Conservation (phyloP, 1,140 invertebrate genomes). For the Drosophila teissieri region DNA sequence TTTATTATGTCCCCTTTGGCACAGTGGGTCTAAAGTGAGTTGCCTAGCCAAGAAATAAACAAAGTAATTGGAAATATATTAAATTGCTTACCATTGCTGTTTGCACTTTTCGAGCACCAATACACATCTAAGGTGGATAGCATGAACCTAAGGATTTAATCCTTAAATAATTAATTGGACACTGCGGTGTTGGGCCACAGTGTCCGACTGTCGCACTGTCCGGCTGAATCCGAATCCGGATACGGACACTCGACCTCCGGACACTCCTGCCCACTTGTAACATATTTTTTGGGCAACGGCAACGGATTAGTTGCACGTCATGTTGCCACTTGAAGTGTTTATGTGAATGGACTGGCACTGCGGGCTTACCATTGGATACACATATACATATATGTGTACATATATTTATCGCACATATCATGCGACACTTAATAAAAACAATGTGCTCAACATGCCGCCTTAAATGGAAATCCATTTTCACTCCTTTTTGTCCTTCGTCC, state of each 20-base stretch:
- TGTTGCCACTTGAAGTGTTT: constrained; percentile 84
- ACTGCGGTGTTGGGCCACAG: not conserved
- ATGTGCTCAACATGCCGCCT: constrained; percentile 79
- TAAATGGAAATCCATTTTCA: constrained; percentile 84
- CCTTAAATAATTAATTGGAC: constrained; percentile 1
- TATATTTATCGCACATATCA: constrained; percentile 69
- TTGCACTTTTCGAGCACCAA: too few species aligned
- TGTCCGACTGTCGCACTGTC: constrained; percentile 3
- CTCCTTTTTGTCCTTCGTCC: constrained; percentile 59
- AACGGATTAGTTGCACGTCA: constrained; percentile 78
- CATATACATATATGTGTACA: constrained; percentile 10
- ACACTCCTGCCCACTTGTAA: constrained; percentile 74
- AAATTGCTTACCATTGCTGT: not conserved
- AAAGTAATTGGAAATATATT: not conserved
- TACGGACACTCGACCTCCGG: constrained; percentile 19
- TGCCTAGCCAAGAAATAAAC: not conserved
- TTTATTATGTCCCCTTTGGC: constrained; percentile 65
- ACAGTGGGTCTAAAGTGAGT: constrained; percentile 24
- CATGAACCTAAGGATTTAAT: not conserved
- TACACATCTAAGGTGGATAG: not conserved
- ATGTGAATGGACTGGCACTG: constrained; percentile 62
- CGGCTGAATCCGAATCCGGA: not conserved
- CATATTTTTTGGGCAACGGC: constrained; percentile 80
- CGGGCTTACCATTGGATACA: constrained; percentile 9
- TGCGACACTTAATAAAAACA: constrained; percentile 85